Conservation (phyloP, 2,888 invertebrate genomes). For the Erannis defoliaria region DNA sequence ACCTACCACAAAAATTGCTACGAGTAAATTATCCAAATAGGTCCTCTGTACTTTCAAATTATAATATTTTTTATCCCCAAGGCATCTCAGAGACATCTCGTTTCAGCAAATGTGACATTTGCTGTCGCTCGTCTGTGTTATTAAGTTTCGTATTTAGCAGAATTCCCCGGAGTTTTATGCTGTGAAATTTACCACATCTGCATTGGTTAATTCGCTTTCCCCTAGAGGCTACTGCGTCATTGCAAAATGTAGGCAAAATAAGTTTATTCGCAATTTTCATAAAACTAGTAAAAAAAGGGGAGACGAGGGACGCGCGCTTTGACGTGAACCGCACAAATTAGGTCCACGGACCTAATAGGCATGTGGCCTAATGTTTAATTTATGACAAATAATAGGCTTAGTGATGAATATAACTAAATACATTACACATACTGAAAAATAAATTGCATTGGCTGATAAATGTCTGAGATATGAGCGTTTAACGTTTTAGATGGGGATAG, state of each 20-base stretch:
- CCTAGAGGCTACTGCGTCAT: constrained; percentile 22
- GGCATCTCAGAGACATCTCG: background rate
- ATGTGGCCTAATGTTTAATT: too few species aligned
- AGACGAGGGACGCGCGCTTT: too few species aligned
- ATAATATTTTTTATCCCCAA: constrained; percentile 10
- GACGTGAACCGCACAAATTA: too few species aligned
- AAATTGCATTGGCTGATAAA: too few species aligned
- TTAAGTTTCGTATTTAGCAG: constrained; percentile 13
- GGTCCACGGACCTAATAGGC: too few species aligned
- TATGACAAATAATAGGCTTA: too few species aligned
- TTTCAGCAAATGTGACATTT: constrained; percentile 7
- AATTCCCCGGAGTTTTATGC: constrained; percentile 11
- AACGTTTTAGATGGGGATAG: too few species aligned
- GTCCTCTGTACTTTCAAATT: background rate
- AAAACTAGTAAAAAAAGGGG: too few species aligned
- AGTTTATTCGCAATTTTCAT: constrained; percentile 1
- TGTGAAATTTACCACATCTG: constrained; percentile 19
- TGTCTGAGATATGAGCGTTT: too few species aligned
- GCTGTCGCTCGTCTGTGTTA: constrained; percentile 9
- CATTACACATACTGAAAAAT: too few species aligned
- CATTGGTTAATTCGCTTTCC: constrained; percentile 20
- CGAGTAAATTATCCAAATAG: background rate
- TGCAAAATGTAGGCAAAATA: constrained; percentile 3
- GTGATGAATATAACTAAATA: too few species aligned
- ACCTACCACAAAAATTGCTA: constrained; percentile 1